Percentiles rank a stretch among this genome's conserved stretches.
These are phyloP conservation scores for Rhynchopsitta pachyrhyncha DNA, from an alignment of 2,113 vertebrate species.

Conservation along the genomic window DNA sequence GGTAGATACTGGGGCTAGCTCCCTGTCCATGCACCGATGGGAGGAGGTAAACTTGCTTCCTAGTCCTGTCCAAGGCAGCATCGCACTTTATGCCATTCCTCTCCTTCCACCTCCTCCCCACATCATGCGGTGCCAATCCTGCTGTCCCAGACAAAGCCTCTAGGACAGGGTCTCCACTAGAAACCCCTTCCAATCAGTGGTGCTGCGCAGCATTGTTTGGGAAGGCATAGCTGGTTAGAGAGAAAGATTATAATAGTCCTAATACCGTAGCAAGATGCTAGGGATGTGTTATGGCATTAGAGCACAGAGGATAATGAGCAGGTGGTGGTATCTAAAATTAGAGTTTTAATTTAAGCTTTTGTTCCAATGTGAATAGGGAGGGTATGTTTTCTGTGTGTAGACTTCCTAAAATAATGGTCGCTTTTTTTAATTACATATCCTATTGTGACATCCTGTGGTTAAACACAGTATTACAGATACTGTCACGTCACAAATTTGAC, in stretches of 20 bases:
- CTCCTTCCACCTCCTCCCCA: not conserved
- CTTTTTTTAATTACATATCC: not conserved
- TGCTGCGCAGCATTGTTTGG: accelerated
- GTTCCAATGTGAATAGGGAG: not conserved
- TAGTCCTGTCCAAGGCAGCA: not conserved
- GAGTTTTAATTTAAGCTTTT: not conserved
- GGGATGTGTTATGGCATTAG: accelerated
- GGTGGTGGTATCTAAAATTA: not conserved
- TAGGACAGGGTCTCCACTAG: accelerated
- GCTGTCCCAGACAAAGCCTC: not conserved
- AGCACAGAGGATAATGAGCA: not conserved
- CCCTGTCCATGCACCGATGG: accelerated
- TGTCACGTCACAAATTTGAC: not conserved
- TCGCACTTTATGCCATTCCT: accelerated
- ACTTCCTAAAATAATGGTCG: not conserved
- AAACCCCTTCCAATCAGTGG: accelerated
- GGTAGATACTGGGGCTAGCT: no score
- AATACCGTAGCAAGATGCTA: accelerated
- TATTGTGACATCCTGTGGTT: conserved; percentile 64
- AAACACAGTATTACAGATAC: conserved; percentile 1
- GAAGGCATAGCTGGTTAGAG: accelerated
- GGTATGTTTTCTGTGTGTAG: not conserved
- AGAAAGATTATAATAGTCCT: not conserved
- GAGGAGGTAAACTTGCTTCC: not conserved
- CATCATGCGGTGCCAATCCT: accelerated